Conservation (phyloP, 2,797 vertebrate species). For the Sebastes variabilis region DNA sequence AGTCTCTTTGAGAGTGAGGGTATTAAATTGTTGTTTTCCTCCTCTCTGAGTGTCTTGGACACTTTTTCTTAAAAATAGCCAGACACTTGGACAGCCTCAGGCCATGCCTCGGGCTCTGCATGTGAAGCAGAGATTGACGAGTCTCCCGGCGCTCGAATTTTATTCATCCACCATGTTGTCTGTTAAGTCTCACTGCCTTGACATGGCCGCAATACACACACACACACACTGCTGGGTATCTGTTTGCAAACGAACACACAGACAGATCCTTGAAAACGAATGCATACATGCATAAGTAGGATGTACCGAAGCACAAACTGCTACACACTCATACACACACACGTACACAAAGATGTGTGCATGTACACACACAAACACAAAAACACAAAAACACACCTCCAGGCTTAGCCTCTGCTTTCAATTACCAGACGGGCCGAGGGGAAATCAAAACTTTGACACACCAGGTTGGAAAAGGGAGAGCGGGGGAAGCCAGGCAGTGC, state of each 20-base stretch:
- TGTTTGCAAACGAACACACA: neutral
- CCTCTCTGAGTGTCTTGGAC: conserved; percentile 25
- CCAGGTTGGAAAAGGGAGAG: conserved; percentile 66
- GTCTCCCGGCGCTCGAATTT: conserved; percentile 20
- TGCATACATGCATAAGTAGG: conserved; percentile 41
- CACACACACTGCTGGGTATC: neutral
- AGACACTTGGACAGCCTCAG: conserved; percentile 46
- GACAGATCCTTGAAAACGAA: conserved; percentile 37
- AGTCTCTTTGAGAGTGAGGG: neutral
- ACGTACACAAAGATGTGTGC: neutral
- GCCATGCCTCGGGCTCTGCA: conserved; percentile 58
- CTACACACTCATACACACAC: conserved; percentile 1
- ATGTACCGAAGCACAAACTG: conserved; percentile 12
- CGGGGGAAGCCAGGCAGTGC: conserved; percentile 60
- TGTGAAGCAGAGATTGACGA: conserved; percentile 57
- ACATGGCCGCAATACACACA: conserved; percentile 4
- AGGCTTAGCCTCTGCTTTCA: conserved; percentile 76
- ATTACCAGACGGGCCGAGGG: conserved; percentile 74
- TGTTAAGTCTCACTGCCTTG: conserved; percentile 23
- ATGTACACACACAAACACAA: neutral
- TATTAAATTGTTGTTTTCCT: conserved; percentile 39
- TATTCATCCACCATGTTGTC: conserved; percentile 27
- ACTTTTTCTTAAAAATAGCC: conserved; percentile 48
- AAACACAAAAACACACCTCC: conserved; percentile 58
- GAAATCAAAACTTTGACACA: conserved; percentile 80